phyloP scores from a whole-genome alignment of 2,888 invertebrate genomes.

The Zele albiditarsus region DNA sequence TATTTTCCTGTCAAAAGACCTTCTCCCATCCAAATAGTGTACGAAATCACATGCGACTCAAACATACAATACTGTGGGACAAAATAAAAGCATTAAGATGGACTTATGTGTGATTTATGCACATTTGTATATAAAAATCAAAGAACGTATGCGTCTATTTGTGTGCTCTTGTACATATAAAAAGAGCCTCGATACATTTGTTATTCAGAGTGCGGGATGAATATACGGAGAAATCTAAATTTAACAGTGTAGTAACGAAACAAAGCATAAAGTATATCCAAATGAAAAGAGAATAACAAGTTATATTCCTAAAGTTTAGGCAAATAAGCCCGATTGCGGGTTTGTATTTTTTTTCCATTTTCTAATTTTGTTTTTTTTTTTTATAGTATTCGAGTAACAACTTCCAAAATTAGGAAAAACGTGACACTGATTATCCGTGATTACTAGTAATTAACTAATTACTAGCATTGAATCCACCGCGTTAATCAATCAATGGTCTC shows the following conservation, averaged over 20 bases:
- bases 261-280: background rate
- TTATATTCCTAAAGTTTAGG: slow-evolving; percentile 70
- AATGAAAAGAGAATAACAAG: background rate
- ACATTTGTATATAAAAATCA: background rate
- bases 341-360: background rate
- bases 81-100: slow-evolving; percentile 87
- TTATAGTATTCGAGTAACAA: background rate
- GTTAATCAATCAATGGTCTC: background rate
- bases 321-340: slow-evolving; percentile 65
- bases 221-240: too few relatives aligned
- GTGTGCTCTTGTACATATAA: slow-evolving; percentile 14
- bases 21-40: slow-evolving; percentile 91
- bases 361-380: background rate
- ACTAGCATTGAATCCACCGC: background rate
- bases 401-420: background rate
- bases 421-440: background rate
- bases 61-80: slow-evolving; percentile 88
- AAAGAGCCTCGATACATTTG: slow-evolving; percentile 36
- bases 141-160: background rate
- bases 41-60: slow-evolving; percentile 89
- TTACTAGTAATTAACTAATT: background rate
- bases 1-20: slow-evolving; percentile 81
- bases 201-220: too few relatives aligned
- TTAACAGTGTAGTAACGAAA: background rate
- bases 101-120: slow-evolving; percentile 77